Evolutionary conservation across 2,797 vertebrate species (phyloP), one percentile per base, ranked within the genome.

Genomic region (Crotalus adamanteus): DNA sequence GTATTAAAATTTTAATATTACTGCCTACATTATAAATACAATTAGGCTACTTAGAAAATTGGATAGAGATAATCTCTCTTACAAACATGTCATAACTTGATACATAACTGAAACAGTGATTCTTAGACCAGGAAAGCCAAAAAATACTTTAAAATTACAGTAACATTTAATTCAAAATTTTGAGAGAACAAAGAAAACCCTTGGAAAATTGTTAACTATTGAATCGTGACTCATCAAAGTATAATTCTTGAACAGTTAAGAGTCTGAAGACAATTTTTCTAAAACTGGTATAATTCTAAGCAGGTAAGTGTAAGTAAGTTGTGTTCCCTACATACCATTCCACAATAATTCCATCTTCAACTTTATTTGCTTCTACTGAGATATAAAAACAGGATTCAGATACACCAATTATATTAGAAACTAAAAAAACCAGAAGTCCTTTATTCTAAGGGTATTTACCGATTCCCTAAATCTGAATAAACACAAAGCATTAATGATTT

Each of bases 161-260:
- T 37, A 47, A 83, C 9, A 63, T 93, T 93, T 93, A 93, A 91
- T 91, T 88, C 42, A 87, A 47, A 60, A 55, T 51, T 90, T 59
- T 47, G 51, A 87, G 55, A 55, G 26, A 91, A 22, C 20, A 51
- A 0, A 69, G 53, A 42, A 8, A 83, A 59, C 37, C 7, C 73
- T 42, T 83, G 47, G 73, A 78, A 42, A 47, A 83, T 37, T 42
- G n/a, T 37, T 83, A 88, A 87, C 65, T 61, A 61, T 31, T 90
- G n/a, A 90, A 69, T 20, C 13, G 31, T 90, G 78, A 37, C 25
- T 87, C 61, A 93, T 51, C 78, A 42, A 93, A 73, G 28, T 87
- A 87, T 90, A 90, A 55, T 47, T 90, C 9, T n/a, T 22, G n/a
- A 90, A 42, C 28, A 18, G 51, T 37, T 65, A 20, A 91, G 8